Conservation (phyloP, 92 coral and sea anemone species). For the Actinernus sp. region DNA sequence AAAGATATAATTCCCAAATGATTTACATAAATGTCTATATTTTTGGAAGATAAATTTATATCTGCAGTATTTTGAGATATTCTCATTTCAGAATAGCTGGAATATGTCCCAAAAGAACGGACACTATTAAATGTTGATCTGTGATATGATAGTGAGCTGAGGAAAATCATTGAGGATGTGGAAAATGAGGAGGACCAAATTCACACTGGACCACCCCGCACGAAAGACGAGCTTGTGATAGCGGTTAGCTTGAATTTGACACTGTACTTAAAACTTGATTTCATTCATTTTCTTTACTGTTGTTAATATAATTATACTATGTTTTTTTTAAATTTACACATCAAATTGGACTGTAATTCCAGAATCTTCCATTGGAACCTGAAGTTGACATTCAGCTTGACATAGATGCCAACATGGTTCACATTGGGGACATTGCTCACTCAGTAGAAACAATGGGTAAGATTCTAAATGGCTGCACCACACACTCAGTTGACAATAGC, state of each 20-base stretch:
- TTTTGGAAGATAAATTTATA: no score
- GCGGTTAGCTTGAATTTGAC: conserved; percentile 38
- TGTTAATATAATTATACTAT: background rate
- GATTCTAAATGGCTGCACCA: no score
- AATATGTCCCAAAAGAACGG: background rate
- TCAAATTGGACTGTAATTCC: background rate
- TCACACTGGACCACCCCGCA: conserved; percentile 58
- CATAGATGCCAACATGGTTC: conserved; percentile 60
- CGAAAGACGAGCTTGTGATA: conserved; percentile 76
- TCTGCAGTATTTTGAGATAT: no score
- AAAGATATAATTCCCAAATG: no score
- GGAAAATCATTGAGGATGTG: conserved; percentile 36
- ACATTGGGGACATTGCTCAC: conserved; percentile 77
- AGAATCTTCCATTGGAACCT: conserved; percentile 91
- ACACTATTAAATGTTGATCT: background rate
- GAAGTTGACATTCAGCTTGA: conserved; percentile 60
- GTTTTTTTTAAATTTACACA: background rate
- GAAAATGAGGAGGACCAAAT: conserved; percentile 76
- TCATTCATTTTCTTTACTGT: background rate
- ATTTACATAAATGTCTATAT: no score
- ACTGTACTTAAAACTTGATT: background rate
- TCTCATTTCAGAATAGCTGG: no score
- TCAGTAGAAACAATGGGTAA: conserved; percentile 68
- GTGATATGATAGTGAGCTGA: background rate
- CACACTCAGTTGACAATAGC: background rate